Percentiles rank a stretch among this genome's conserved stretches.
Conservation (phyloP, 2,113 vertebrate genomes). For the Chroicocephalus ridibundus region DNA sequence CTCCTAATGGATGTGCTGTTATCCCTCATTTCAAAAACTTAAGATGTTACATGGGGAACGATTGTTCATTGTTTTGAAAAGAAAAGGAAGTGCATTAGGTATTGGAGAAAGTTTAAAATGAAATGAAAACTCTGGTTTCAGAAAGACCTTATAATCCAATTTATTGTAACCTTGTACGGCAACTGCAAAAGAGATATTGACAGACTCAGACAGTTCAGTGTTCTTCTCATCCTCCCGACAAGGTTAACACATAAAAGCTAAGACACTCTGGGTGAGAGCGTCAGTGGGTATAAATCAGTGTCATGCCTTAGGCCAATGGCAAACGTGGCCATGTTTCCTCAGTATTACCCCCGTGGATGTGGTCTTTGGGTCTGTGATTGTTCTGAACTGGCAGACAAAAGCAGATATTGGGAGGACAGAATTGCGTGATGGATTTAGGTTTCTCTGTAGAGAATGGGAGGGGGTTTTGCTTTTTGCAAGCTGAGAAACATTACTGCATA, state of each 20-base stretch:
- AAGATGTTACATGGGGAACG: not conserved
- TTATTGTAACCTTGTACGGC: not conserved
- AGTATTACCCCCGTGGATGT: not conserved
- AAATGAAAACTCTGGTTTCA: not conserved
- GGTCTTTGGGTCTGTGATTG: not conserved
- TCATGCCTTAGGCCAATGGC: not conserved
- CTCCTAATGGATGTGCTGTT: not conserved
- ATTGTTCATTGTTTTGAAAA: not conserved
- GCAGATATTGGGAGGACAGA: not conserved
- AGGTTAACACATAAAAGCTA: not conserved
- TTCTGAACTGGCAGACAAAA: not conserved
- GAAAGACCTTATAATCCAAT: not conserved
- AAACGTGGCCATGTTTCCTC: not conserved
- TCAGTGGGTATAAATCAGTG: not conserved
- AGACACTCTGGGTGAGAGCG: not conserved
- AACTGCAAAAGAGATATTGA: not conserved
- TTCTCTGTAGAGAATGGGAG: not conserved
- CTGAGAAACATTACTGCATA: not conserved
- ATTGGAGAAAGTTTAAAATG: not conserved
- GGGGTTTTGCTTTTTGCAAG: not conserved
- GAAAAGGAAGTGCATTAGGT: not conserved
- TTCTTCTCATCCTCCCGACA: not conserved
- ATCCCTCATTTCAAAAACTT: not conserved
- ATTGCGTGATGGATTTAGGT: not conserved
- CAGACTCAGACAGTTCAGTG: not conserved